These are phyloP conservation scores for Plumapathes pennacea DNA, from an alignment of 92 coral and sea anemone genomes.

Conservation along the genomic window DNA sequence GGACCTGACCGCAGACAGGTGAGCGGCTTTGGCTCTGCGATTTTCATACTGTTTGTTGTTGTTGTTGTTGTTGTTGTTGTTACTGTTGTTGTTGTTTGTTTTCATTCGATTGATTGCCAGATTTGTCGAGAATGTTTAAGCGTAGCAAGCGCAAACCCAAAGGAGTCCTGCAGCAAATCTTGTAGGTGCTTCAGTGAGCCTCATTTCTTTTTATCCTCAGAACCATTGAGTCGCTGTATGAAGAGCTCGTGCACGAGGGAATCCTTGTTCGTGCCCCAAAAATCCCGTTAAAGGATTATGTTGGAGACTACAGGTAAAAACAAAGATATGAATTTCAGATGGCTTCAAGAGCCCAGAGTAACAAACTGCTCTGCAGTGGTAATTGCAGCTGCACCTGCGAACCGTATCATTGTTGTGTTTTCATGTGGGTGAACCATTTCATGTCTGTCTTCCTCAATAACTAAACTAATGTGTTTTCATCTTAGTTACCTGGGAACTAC, in stretches of 20 bases:
- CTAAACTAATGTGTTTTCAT: no score
- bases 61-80: not conserved
- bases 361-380: not conserved
- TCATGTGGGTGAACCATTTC: no score
- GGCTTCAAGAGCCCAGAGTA: not conserved
- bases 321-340: not conserved
- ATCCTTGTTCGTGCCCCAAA: slow-evolving; percentile 88
- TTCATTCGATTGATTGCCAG: not conserved
- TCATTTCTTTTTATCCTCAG: slow-evolving; percentile 20
- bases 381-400: no score
- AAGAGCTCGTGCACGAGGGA: slow-evolving; percentile 92
- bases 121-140: no score
- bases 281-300: slow-evolving; percentile 67
- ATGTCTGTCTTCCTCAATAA: no score
- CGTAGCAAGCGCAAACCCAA: not conserved
- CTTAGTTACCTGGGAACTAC: slow-evolving; percentile 93
- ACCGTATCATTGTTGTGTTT: no score
- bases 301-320: slow-evolving; percentile 86
- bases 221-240: slow-evolving; percentile 91
- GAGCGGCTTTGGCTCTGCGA: not conserved
- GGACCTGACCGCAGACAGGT: slow-evolving; percentile 97
- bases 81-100: not conserved
- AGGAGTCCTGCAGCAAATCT: not conserved
- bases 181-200: not conserved
- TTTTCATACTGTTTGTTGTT: not conserved